phyloP scores from a whole-genome alignment of 2,888 invertebrate genomes.

The Yponomeuta malinellus region DNA sequence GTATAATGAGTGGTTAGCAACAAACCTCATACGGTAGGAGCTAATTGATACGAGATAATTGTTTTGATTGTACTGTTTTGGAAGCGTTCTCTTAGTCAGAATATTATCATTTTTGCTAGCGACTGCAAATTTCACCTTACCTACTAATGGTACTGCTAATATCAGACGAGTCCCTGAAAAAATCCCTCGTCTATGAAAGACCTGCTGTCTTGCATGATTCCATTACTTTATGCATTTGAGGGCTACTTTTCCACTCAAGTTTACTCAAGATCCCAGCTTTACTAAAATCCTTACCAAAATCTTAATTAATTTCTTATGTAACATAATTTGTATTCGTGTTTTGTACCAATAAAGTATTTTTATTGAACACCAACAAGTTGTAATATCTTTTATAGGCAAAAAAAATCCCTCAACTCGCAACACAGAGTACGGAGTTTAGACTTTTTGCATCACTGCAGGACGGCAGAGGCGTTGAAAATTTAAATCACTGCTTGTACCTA shows the following conservation, averaged over 20 bases:
- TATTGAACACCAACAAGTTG: neutral
- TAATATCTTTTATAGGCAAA: neutral
- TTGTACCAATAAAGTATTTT: neutral
- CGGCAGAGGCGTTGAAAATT: slow-evolving; percentile 61
- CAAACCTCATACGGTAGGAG: slow-evolving; percentile 37
- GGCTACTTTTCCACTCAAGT: too few relatives aligned
- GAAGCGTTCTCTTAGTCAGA: neutral
- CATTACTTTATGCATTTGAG: too few relatives aligned
- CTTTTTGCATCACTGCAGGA: slow-evolving; percentile 59
- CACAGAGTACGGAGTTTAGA: neutral
- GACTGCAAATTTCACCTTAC: too few relatives aligned
- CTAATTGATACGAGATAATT: slow-evolving; percentile 47
- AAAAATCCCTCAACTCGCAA: neutral
- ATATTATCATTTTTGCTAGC: slow-evolving; percentile 12
- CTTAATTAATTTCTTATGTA: slow-evolving; percentile 18
- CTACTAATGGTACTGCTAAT: too few relatives aligned
- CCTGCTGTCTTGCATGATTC: too few relatives aligned
- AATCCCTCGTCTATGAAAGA: too few relatives aligned
- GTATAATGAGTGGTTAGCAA: slow-evolving; percentile 47
- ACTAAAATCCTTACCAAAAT: slow-evolving; percentile 17
- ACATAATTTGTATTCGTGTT: neutral
- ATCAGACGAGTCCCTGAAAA: too few relatives aligned
- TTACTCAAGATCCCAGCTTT: too few relatives aligned
- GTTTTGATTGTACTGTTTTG: slow-evolving; percentile 23
- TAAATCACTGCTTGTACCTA: slow-evolving; percentile 43